These are phyloP conservation scores for Ormyrus labotus DNA, from an alignment of 2,888 invertebrate species.

Conservation along the genomic window DNA sequence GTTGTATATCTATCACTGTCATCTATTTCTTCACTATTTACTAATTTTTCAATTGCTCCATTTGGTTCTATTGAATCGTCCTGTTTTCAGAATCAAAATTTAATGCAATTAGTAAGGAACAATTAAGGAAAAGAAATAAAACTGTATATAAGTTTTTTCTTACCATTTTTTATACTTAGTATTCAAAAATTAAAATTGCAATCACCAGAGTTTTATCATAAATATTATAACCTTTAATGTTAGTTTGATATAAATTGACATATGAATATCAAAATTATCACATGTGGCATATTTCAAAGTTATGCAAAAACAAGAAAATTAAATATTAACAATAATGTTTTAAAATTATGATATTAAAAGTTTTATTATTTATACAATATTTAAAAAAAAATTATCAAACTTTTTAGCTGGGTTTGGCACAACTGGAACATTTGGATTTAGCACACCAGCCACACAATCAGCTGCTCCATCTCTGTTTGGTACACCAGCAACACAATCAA, in stretches of 20 bases:
- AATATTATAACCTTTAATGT: slow-evolving; percentile 27
- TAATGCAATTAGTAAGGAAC: no score
- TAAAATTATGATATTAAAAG: slow-evolving; percentile 1
- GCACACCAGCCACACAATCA: slow-evolving; percentile 72
- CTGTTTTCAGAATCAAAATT: no score
- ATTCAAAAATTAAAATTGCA: no score
- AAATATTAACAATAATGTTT: not conserved
- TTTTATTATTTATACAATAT: slow-evolving; percentile 17
- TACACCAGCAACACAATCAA: slow-evolving; percentile 69
- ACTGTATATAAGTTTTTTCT: no score
- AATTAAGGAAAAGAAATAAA: no score
- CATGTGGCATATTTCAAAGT: not conserved
- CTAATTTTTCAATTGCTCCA: no score
- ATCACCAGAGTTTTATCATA: no score
- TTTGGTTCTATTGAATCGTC: no score
- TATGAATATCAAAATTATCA: slow-evolving; percentile 21
- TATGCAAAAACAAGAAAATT: not conserved
- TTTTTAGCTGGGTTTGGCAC: slow-evolving; percentile 75
- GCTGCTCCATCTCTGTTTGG: slow-evolving; percentile 77
- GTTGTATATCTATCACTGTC: no score
- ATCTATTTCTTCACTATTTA: no score
- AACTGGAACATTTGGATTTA: slow-evolving; percentile 72
- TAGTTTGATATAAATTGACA: slow-evolving; percentile 20
- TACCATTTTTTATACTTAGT: no score
- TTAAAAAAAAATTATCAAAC: slow-evolving; percentile 11